Conservation (phyloP, 2,888 invertebrate species). For the Pheosia gnoma region DNA sequence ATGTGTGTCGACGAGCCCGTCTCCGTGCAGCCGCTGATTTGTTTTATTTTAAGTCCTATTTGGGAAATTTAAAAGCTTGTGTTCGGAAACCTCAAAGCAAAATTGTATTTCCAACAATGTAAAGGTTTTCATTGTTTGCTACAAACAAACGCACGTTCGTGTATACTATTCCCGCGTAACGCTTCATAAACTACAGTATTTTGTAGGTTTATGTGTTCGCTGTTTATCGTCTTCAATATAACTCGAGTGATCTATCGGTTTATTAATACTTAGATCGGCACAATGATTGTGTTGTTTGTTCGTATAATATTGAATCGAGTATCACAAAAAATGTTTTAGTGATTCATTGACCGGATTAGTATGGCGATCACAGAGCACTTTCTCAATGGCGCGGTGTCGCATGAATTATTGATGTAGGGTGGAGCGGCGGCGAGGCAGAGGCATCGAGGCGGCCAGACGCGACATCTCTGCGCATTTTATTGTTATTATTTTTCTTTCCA, state of each 20-base stretch:
- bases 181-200: constrained; percentile 18
- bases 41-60: constrained; percentile 13
- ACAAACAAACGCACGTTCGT: constrained; percentile 17
- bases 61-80: background rate
- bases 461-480: constrained; percentile 63
- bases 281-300: constrained; percentile 32
- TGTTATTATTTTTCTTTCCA: constrained; percentile 59
- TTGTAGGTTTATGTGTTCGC: constrained; percentile 12
- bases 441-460: constrained; percentile 46
- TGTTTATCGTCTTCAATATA: constrained; percentile 9
- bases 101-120: constrained; percentile 18
- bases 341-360: constrained; percentile 75
- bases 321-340: constrained; percentile 62
- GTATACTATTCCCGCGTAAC: constrained; percentile 22
- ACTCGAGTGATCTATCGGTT: constrained; percentile 13
- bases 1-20: constrained; percentile 10
- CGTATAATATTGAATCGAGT: constrained; percentile 32
- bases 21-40: constrained; percentile 8
- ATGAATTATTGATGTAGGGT: constrained; percentile 78
- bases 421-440: constrained; percentile 40
- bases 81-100: constrained; percentile 7
- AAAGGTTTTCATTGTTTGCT: constrained; percentile 20
- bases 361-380: constrained; percentile 80
- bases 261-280: constrained; percentile 22
- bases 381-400: constrained; percentile 79